phyloP scores from a whole-genome alignment of 2,113 vertebrate genomes.

The Apus apus region DNA sequence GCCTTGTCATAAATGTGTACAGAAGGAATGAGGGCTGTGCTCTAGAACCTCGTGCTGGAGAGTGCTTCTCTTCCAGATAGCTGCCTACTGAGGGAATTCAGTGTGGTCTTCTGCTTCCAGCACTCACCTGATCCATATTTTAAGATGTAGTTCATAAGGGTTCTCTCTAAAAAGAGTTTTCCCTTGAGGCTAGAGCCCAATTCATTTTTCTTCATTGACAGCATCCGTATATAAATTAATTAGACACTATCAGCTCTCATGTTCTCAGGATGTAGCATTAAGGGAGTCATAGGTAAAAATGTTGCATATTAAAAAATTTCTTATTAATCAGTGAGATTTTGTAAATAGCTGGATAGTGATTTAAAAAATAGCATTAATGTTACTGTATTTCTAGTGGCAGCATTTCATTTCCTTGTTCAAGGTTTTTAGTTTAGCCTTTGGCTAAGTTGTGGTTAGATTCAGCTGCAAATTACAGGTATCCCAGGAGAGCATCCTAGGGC shows the following conservation, averaged over 20 bases:
- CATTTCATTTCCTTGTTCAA: background rate
- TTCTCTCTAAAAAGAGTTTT: background rate
- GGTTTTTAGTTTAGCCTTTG: background rate
- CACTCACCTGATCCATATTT: accelerated
- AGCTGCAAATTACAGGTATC: background rate
- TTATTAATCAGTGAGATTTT: background rate
- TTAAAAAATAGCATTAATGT: background rate
- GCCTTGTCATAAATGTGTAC: background rate
- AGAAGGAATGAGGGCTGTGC: too few relatives aligned
- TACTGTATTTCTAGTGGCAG: background rate
- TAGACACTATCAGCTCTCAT: background rate
- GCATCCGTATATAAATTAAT: background rate
- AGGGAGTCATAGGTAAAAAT: background rate
- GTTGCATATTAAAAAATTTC: too few relatives aligned
- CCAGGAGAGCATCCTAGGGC: background rate
- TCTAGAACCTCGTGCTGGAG: accelerated
- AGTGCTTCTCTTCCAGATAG: background rate
- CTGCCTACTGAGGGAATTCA: background rate
- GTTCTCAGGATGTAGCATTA: background rate
- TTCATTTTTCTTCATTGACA: background rate
- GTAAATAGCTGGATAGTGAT: background rate
- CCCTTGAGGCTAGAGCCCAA: background rate
- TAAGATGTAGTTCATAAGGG: background rate
- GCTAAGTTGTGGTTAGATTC: background rate
- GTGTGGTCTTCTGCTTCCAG: background rate